phyloP scores from a whole-genome alignment of 2,888 invertebrate species.

The Apamea sordens region DNA sequence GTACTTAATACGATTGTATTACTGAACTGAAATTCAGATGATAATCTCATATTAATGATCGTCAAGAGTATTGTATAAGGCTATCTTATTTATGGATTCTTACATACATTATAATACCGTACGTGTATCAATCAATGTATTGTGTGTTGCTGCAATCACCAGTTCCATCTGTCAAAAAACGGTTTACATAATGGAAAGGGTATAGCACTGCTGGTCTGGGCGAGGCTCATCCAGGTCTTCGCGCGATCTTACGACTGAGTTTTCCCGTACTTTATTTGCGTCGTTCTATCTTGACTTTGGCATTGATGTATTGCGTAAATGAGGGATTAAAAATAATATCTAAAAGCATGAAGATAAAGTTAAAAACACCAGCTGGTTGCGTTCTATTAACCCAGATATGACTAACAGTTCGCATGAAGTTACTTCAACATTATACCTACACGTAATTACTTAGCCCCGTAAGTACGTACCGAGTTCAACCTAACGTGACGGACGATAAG shows the following conservation, averaged over 20 bases:
- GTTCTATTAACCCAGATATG: conserved; percentile 52
- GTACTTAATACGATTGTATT: background rate
- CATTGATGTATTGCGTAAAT: background rate
- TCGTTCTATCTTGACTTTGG: background rate
- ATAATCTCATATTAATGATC: no score
- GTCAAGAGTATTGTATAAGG: no score
- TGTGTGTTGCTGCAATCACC: no score
- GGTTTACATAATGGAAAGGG: no score
- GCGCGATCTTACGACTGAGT: no score
- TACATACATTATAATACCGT: no score
- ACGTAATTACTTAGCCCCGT: conserved; percentile 55
- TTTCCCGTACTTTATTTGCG: background rate
- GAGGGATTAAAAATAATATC: background rate
- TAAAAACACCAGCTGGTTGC: conserved; percentile 24
- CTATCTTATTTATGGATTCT: no score
- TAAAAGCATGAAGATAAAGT: conserved; percentile 22
- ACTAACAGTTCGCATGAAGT: conserved; percentile 38
- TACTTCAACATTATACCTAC: conserved; percentile 31
- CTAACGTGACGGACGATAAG: conserved; percentile 45
- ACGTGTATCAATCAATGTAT: no score
- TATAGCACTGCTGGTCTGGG: no score
- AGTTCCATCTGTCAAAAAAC: no score
- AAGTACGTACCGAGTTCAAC: conserved; percentile 24
- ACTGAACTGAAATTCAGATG: no score
- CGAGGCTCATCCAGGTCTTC: no score